Evolutionary conservation across 2,888 invertebrate species (phyloP), one percentile per base, ranked within the genome.

Genomic region (Hyles lineata): DNA sequence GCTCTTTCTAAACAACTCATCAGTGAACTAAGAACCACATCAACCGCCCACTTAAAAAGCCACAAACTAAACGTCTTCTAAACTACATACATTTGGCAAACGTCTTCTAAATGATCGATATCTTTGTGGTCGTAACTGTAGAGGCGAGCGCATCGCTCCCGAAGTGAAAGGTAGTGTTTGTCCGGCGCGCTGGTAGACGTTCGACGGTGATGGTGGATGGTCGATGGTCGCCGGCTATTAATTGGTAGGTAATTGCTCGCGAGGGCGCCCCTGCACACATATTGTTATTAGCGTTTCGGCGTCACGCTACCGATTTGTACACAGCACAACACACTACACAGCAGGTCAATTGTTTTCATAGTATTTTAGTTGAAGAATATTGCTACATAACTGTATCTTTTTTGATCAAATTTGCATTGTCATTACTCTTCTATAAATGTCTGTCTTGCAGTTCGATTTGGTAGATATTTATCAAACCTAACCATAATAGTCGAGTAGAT

Each of bases 191-290:
- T 61, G 35, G 63, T 35, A 29, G 19, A 32, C 19, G 35, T 35
- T 21, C 61, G 29, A n/a, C 32, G 61, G 61, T 11, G 63, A 2
- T 43, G 35, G 50, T 67, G 17, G 67, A 43, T 17, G 43, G 43
- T 15, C 11, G 43, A 43, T 23, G 67, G 62, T 62, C 32, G 25
- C 61, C 25, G 62, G 79, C 76, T 82, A 85, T 89, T 89, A 89
- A 90, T 90, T 87, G 89, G 86, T 82, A 80, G 84, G 86, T 88
- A 89, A 89, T 86, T 80, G 87, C 79, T 82, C 82, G 78, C 71
- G 71, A 74, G 80, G 77, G 82, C 77, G 79, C 80, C 74, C 74
- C 72, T 74, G 62, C 80, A 77, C 77, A 82, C 82, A 82, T 83
- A 83, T 83, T 82, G 82, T 84, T 82, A 82, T 82, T 83, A 84